Base-by-base conservation (phyloP, 2,797 vertebrate genomes). In the Enteromius radiatus region DNA sequence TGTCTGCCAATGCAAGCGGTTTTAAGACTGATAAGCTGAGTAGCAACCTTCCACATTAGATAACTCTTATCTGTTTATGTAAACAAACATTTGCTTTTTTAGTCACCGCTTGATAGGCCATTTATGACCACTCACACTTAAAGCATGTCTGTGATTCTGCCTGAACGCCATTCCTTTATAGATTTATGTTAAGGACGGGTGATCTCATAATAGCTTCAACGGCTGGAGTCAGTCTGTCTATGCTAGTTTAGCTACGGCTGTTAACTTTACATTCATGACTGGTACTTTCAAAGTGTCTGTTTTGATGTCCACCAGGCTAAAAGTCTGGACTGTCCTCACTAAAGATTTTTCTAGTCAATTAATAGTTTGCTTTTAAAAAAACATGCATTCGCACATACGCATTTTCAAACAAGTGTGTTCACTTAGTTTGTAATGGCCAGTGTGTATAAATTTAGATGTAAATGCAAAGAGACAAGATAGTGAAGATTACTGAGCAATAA, bases 71-170 rank as follows among this genome's bases (percentile, higher is more conserved):
- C 94, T 87, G 85, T 84, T 86, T 83, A 71, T 38, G 88, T 89
- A 95, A 94, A 94, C 92, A 94, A 85, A 81, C 87, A 86, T 61
- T 86, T 4, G 65, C 21, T 83, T 89, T 94, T 93, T 92, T 94
- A 94, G 91, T 88, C 83, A 86, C 79, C 28, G 36, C 67, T 69
- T 36, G 3, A 26, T 68, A 80, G 74, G 75, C 26, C 19, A 74
- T 87, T 87, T 82, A 85, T 84, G 17, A 36, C 63, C 74, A 45
- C 77, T 85, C 68, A 78, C 28, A 49, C 36, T 76, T 76, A 26
- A 61, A 69, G 26, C 64, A 82, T 31, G 33, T 76, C 82, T 67
- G 63, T 80, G 80, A 81, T 68, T 82, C 19, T 59, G 80, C 74
- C 77, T 75, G 84, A 75, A 79, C 9, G 59, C 33, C 21, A 26